A percentile compares a stretch with the other conserved stretches of the same genome.
Evolutionary conservation across 2,797 vertebrate genomes (phyloP).

Genomic region (Podarcis lilfordi): DNA sequence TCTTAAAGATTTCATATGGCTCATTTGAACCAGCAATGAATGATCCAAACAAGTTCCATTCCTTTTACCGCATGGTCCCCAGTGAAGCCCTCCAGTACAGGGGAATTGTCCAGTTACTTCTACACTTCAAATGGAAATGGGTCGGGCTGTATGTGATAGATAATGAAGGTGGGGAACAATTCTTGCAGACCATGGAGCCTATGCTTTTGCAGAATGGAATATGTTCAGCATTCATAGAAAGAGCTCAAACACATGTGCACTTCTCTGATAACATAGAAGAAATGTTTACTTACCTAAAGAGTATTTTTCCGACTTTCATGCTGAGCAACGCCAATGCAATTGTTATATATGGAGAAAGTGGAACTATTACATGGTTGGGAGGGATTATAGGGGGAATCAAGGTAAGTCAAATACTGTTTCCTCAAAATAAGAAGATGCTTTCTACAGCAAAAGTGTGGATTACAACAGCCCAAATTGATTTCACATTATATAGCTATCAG

Average conservation of each 20-base stretch:
- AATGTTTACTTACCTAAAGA: fast-evolving
- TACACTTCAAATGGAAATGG: background rate
- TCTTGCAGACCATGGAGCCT: background rate
- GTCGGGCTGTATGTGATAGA: background rate
- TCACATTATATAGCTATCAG: background rate
- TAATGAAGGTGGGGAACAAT: background rate
- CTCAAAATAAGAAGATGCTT: background rate
- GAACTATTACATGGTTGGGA: background rate
- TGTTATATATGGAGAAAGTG: background rate
- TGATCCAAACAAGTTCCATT: background rate
- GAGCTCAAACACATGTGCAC: background rate
- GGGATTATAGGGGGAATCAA: background rate
- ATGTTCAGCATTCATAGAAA: background rate
- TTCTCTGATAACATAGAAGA: background rate
- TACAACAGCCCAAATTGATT: slow-evolving; percentile 13
- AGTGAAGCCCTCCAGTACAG: background rate
- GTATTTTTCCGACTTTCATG: background rate
- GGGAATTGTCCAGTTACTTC: background rate
- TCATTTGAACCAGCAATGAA: background rate
- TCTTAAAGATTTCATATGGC: slow-evolving; percentile 1
- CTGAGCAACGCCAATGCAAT: background rate
- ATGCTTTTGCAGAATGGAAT: background rate
- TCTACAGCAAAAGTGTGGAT: slow-evolving; percentile 15
- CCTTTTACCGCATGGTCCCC: background rate
- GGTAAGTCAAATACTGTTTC: background rate